Evolutionary conservation across 2,113 vertebrate species (phyloP), one percentile per base, ranked within the genome.

Genomic region (Axis porcinus): DNA sequence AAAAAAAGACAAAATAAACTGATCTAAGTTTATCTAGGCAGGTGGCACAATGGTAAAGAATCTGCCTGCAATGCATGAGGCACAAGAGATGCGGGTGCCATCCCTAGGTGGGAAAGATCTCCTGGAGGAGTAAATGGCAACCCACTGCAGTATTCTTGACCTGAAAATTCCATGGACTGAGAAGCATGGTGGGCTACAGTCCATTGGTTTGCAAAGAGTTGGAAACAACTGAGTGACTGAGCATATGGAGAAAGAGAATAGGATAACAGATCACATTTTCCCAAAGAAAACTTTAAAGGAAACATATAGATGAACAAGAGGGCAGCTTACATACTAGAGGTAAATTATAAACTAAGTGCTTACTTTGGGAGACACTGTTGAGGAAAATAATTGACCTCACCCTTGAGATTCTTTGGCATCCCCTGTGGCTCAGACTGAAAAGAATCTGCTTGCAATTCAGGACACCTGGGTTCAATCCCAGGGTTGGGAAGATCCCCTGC

Each of bases 381-480:
- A 40, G 67, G 36, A 40, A 74, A 74, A 40, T 40, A 40, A 74
- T 40, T 74, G n/a, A 74, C 67, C 19, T 74, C n/a, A 40, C n/a
- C 10, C 19, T 40, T 70, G n/a, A 74, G 19, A 74, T 40, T 74
- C n/a, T 40, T 74, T 74, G 67, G 19, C 67, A 36, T 70, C 67
- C 67, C n/a, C n/a, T 70, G 19, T 74, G 36, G 67, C 19, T 74
- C n/a, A 70, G n/a, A 40, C 10, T 74, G 67, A 74, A 70, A 74
- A 74, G 5, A 74, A 40, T 74, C n/a, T 12, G 5, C n/a, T 74
- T 74, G 67, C n/a, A 74, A 40, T 40, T 74, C n/a, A 40, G 21
- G n/a, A 40, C 19, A 13, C n/a, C 19, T 40, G 67, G n/a, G 19
- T 74, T 23, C n/a, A 74, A 1, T 40, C 19, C 10, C 0, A 0